Conservation (phyloP, 2,888 invertebrate genomes). For the Ecliptopera silaceata region DNA sequence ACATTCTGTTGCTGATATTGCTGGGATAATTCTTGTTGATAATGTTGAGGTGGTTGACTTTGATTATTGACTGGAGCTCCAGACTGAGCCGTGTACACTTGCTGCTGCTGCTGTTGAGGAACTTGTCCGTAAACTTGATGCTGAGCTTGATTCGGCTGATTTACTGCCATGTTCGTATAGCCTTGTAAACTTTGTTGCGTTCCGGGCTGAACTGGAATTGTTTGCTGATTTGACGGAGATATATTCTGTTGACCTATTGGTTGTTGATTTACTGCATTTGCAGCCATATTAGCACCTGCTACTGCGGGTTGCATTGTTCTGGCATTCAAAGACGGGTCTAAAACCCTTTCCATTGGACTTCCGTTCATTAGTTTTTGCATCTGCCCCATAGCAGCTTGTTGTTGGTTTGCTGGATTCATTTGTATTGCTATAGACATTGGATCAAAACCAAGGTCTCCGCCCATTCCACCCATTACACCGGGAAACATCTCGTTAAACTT, state of each 20-base stretch:
- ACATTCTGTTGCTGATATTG: conserved; percentile 33
- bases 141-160: conserved; percentile 23
- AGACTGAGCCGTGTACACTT: conserved; percentile 39
- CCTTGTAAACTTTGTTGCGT: conserved; percentile 14
- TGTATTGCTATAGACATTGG: conserved; percentile 77
- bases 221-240: conserved; percentile 23
- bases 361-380: conserved; percentile 61
- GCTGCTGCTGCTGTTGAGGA: conserved; percentile 44
- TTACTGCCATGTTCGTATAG: conserved; percentile 25
- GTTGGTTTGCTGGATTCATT: conserved; percentile 74
- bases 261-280: conserved; percentile 22
- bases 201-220: conserved; percentile 3
- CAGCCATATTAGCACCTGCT: conserved; percentile 41
- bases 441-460: conserved; percentile 69
- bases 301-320: conserved; percentile 37
- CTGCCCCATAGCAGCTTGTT: conserved; percentile 57
- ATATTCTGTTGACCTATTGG: conserved; percentile 20
- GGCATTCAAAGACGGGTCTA: conserved; percentile 12
- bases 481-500: conserved; percentile 77
- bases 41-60: conserved; percentile 35
- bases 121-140: conserved; percentile 21
- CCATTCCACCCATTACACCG: conserved; percentile 62
- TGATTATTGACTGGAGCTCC: conserved; percentile 37
- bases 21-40: conserved; percentile 36
- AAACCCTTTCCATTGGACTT: conserved; percentile 35